Conservation (phyloP, 2,888 invertebrate species). For the Neoscelio sp. region DNA sequence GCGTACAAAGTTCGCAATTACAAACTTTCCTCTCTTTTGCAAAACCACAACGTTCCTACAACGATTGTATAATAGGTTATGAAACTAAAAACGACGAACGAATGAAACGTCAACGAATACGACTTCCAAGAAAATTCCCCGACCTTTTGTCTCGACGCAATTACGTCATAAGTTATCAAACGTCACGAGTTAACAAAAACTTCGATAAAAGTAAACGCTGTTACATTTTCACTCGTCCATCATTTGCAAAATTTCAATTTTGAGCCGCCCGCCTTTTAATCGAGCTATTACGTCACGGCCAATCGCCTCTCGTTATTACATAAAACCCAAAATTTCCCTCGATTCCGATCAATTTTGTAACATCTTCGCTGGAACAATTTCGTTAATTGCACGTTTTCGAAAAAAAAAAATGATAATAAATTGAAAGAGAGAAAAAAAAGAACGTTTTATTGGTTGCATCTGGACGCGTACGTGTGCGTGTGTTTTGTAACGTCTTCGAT, state of each 20-base stretch:
- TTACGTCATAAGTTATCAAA: background rate
- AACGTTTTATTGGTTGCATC: conserved; percentile 33
- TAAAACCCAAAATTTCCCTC: conserved; percentile 43
- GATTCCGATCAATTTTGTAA: conserved; percentile 39
- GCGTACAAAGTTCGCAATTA: too few species aligned
- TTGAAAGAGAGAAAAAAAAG: conserved; percentile 35
- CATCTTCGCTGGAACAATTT: conserved; percentile 55
- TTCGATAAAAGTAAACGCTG: too few species aligned
- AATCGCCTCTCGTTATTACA: conserved; percentile 27
- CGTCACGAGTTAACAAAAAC: too few species aligned
- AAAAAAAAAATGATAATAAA: conserved; percentile 50
- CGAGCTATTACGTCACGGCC: too few species aligned
- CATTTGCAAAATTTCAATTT: too few species aligned
- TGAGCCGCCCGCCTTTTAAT: too few species aligned
- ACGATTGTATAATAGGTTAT: conserved; percentile 3
- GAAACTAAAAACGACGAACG: background rate
- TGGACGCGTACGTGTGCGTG: conserved; percentile 20
- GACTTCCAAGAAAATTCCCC: conserved; percentile 1
- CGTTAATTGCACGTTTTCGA: conserved; percentile 54
- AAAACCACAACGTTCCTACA: too few species aligned
- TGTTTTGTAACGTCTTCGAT: conserved; percentile 51
- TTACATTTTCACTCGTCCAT: too few species aligned
- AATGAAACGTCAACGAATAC: conserved; percentile 1
- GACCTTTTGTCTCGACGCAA: background rate
- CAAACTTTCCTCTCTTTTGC: too few species aligned